Evolutionary conservation across 1,140 invertebrate genomes (phyloP), one percentile per base, ranked within the genome.

Genomic region (Odontomachus brunneus): DNA sequence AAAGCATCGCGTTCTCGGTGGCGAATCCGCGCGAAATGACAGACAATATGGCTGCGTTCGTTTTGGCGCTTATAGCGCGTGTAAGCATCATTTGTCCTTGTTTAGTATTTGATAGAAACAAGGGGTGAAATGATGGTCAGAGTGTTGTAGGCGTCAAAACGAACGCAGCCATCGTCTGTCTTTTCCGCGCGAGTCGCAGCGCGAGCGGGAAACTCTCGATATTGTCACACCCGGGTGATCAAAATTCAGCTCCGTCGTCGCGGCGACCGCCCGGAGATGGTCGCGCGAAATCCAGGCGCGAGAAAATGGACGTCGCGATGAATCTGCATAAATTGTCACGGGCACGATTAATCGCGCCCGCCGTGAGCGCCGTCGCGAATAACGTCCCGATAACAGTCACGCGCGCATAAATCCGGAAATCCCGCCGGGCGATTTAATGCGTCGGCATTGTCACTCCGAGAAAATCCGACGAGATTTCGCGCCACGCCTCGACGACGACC

Each of bases 241-340:
- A 57, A 44, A n/a, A n/a, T n/a, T n/a, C n/a, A n/a, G n/a, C n/a
- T n/a, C n/a, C n/a, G n/a, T n/a, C n/a, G n/a, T n/a, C n/a, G n/a
- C n/a, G n/a, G n/a, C n/a, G n/a, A n/a, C n/a, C n/a, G n/a, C n/a
- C n/a, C n/a, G n/a, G n/a, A n/a, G n/a, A n/a, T n/a, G n/a, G n/a
- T n/a, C n/a, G n/a, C n/a, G 53, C 33, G 17, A 69, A 44, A 22
- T 22, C 19, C 2, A n/a, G 17, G n/a, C 38, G 29, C 26, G 53
- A 80, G 75, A 59, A 71, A 80, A 80, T 11, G 33, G 49, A 24
- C 51, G 75, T 78, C 33, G 22, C 24, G 75, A 78, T 69, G 33
- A 80, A 69, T 80, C 71, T 80, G 65, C 75, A 80, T 80, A 80
- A 80, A 80, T 69, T 69, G 75, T 80, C 65, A 80, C 65, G 65